phyloP scores from a whole-genome alignment of 2,888 invertebrate species.

The Autographa gamma region DNA sequence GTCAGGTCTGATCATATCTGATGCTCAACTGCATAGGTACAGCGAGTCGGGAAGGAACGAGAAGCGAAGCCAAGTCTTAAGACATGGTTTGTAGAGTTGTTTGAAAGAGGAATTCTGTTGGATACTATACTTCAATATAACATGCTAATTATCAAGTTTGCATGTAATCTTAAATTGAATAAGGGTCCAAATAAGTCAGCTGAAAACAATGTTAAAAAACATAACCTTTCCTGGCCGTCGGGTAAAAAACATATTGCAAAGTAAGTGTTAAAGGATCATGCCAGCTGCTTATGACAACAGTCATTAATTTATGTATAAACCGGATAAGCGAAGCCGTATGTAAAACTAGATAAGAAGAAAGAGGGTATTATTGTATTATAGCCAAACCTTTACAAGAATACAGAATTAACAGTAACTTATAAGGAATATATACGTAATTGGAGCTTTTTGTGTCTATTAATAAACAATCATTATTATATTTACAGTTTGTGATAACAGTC shows the following conservation, averaged over 20 bases:
- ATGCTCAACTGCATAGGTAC: not conserved
- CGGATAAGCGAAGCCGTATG: not conserved
- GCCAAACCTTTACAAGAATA: not conserved
- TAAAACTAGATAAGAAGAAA: not conserved
- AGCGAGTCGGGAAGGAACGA: not conserved
- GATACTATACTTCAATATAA: too few species aligned
- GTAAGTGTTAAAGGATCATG: too few species aligned
- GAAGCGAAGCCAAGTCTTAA: not conserved
- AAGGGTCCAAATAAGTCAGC: too few species aligned
- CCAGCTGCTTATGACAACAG: too few species aligned
- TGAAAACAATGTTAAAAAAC: too few species aligned
- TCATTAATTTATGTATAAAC: too few species aligned
- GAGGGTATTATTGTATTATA: not conserved
- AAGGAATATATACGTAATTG: not conserved
- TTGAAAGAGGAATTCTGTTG: too few species aligned
- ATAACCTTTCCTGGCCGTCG: too few species aligned
- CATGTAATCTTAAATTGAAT: too few species aligned
- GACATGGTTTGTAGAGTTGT: too few species aligned
- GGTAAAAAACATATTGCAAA: too few species aligned
- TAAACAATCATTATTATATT: not conserved
- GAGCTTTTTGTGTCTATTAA: not conserved
- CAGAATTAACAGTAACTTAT: not conserved
- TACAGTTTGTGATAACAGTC: not conserved
- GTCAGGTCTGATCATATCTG: not conserved
- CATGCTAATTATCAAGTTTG: too few species aligned